Evolutionary conservation across 2,113 vertebrate genomes (phyloP).

Genomic region (Hepsetus odoe): DNA sequence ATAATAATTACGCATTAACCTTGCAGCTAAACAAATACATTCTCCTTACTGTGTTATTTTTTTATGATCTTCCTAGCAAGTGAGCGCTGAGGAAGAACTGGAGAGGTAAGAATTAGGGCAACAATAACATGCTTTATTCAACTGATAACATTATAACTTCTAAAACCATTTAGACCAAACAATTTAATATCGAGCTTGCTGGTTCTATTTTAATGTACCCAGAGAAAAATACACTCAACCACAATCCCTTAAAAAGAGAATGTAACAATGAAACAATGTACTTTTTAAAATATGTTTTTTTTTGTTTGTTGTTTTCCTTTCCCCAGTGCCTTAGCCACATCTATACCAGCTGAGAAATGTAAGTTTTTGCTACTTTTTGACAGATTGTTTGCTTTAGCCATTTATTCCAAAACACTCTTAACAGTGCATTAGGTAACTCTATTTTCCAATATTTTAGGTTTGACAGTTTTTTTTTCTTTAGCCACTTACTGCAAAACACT

Average conservation of each 20-base stretch:
- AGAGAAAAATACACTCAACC: too few species aligned
- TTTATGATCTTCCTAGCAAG: slow-evolving; percentile 52
- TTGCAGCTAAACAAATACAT: neutral
- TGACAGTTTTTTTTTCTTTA: neutral
- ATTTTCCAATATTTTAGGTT: too few species aligned
- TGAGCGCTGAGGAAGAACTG: slow-evolving; percentile 44
- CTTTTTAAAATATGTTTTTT: neutral
- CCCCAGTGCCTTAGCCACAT: slow-evolving; percentile 30
- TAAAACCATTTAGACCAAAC: neutral
- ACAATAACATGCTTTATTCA: too few species aligned
- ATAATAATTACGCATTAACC: neutral
- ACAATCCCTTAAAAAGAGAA: too few species aligned
- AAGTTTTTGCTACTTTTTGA: neutral
- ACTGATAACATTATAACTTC: too few species aligned
- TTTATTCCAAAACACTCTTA: neutral
- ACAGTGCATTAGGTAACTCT: too few species aligned
- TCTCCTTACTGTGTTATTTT: slow-evolving; percentile 5
- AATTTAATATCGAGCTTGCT: neutral
- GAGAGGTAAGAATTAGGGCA: slow-evolving; percentile 60
- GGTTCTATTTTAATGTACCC: too few species aligned
- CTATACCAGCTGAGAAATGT: slow-evolving; percentile 44
- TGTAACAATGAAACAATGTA: neutral
- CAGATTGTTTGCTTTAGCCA: neutral
- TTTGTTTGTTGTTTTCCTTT: slow-evolving; percentile 7
- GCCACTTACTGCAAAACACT: slow-evolving; percentile 1